Evolutionary conservation across 2,888 invertebrate genomes (phyloP).

Genomic region (Seira musarum): DNA sequence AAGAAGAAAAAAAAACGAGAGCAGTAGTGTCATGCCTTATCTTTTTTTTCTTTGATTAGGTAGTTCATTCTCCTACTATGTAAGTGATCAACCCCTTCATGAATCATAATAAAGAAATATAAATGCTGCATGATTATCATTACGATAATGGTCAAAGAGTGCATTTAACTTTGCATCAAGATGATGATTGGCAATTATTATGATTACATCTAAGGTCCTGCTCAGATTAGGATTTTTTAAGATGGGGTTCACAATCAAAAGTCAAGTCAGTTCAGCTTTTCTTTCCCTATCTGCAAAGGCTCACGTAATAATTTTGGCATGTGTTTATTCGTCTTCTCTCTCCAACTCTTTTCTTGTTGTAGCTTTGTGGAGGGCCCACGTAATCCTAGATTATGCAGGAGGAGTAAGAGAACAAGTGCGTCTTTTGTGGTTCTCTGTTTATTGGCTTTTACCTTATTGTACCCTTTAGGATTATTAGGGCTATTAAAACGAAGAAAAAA

Average conservation of each 20-base stretch:
- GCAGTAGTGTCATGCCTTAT: conserved; percentile 27
- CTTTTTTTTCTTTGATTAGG: neutral
- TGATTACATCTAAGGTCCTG: neutral
- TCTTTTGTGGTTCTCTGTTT: conserved; percentile 14
- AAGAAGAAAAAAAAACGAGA: conserved; percentile 55
- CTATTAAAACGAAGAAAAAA: neutral
- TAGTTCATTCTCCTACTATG: neutral
- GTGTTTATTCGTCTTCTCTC: conserved; percentile 12
- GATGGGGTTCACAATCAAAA: no score
- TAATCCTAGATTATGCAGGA: neutral
- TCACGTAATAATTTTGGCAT: conserved; percentile 21
- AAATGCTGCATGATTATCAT: neutral
- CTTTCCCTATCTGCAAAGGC: neutral
- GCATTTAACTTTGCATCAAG: neutral
- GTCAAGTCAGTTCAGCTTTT: neutral
- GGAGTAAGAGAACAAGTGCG: no score
- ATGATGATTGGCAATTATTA: neutral
- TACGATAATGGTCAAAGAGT: neutral
- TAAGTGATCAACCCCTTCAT: no score
- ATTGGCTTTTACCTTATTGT: conserved; percentile 30
- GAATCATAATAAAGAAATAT: no score
- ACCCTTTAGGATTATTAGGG: conserved; percentile 11
- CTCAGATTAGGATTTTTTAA: no score
- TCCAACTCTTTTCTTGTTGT: neutral
- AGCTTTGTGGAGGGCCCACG: neutral